Conservation (phyloP, 1,140 invertebrate genomes). For the Babylonia areolata region DNA sequence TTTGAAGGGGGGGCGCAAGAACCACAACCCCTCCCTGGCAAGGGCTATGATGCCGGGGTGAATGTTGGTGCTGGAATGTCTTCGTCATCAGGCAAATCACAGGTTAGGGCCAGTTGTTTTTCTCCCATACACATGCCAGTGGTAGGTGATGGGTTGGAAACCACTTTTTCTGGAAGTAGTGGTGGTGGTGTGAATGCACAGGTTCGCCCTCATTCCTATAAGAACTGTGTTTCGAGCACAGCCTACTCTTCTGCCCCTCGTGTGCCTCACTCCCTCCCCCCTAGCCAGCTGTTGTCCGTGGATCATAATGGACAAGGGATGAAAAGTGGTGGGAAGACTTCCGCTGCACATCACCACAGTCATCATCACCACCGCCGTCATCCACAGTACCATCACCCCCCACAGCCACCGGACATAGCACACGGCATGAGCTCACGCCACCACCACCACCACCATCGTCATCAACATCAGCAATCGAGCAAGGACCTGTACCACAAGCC, state of each 20-base stretch:
- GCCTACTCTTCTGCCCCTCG: background rate
- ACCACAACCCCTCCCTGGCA: too few species aligned
- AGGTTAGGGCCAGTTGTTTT: too few species aligned
- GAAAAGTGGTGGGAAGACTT: too few species aligned
- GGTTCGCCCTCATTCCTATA: background rate
- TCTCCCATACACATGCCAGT: too few species aligned
- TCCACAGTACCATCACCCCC: background rate
- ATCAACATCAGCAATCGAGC: background rate
- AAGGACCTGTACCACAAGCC: constrained; percentile 27
- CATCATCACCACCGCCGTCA: background rate
- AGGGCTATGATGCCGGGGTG: too few species aligned
- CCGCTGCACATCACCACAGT: too few species aligned
- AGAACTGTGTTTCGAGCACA: too few species aligned
- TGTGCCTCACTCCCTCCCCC: background rate
- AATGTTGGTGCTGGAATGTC: background rate
- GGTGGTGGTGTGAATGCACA: background rate
- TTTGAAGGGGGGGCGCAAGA: background rate
- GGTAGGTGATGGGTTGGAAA: background rate
- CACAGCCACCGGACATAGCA: background rate
- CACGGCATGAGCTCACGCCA: background rate
- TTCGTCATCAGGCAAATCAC: too few species aligned
- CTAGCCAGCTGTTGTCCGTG: background rate
- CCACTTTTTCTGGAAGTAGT: background rate
- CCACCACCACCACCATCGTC: background rate
- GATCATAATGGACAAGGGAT: too few species aligned